Evolutionary conservation across 2,113 vertebrate genomes (phyloP).

Genomic region (Butorides virescens): DNA sequence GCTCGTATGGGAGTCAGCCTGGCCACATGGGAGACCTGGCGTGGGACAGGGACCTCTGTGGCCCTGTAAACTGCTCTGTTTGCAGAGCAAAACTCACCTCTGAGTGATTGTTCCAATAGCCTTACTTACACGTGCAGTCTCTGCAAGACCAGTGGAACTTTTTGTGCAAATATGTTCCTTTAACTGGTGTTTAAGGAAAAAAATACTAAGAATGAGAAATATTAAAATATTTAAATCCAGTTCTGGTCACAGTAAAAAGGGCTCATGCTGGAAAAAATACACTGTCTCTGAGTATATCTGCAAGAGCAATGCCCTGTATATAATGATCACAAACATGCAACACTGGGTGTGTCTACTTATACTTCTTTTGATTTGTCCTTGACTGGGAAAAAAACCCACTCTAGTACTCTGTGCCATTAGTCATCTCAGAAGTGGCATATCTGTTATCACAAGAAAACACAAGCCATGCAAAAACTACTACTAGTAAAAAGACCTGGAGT

Average conservation of each 20-base stretch:
- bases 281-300: neutral
- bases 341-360: neutral
- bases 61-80: neutral
- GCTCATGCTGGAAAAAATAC: neutral
- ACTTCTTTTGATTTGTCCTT: neutral
- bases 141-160: neutral
- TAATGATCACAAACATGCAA: neutral
- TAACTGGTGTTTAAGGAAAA: neutral
- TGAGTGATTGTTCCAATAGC: neutral
- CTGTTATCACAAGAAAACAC: neutral
- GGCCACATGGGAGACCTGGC: neutral
- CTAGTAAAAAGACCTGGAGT: neutral
- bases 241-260: neutral
- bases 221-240: neutral
- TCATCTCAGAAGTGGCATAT: neutral
- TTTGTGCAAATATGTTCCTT: neutral
- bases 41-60: fast-evolving
- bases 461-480: neutral
- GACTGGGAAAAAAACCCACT: neutral
- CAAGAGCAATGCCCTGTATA: neutral
- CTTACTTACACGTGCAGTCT: fast-evolving
- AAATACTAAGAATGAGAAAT: neutral
- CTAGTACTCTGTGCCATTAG: neutral
- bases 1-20: neutral
- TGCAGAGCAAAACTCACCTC: neutral